phyloP scores from a whole-genome alignment of 2,113 vertebrate genomes.

The Dipodomys ordii region DNA sequence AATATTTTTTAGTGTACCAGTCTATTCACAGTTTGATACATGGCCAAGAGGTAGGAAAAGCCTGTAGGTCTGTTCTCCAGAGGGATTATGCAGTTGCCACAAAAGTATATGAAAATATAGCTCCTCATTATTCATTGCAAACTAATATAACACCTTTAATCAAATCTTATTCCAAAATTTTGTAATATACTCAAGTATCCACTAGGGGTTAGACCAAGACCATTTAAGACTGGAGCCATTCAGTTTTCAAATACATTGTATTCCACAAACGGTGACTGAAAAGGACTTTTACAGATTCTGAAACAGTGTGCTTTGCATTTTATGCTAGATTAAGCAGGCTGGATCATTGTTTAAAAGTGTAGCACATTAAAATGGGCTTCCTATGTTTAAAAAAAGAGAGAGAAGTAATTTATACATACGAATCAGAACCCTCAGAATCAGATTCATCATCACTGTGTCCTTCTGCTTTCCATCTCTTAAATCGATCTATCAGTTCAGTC shows the following conservation, averaged over 20 bases:
- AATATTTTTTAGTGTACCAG: not conserved
- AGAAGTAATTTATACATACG: conserved; percentile 86
- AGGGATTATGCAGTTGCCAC: not conserved
- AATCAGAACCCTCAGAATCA: conserved; percentile 95
- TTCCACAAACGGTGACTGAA: conserved; percentile 8
- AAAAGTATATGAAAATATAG: not conserved
- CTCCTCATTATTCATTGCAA: conserved; percentile 7
- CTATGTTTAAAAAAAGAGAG: not conserved
- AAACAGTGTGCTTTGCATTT: conserved; percentile 35
- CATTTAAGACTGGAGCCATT: conserved; percentile 69
- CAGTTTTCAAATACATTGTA: conserved; percentile 45
- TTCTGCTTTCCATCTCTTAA: conserved; percentile 96
- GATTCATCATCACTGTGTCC: conserved; percentile 95
- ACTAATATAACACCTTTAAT: conserved; percentile 17
- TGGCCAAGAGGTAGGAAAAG: not conserved
- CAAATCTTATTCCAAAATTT: conserved; percentile 57
- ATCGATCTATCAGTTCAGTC: conserved; percentile 93
- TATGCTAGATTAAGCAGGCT: not conserved
- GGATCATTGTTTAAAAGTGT: not conserved
- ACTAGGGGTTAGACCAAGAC: conserved; percentile 82
- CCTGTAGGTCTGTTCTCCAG: conserved; percentile 3
- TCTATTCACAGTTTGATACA: not conserved
- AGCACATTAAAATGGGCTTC: not conserved
- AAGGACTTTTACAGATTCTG: conserved; percentile 1
- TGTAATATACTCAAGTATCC: conserved; percentile 78